A percentile compares a stretch with the other conserved stretches of the same genome.
Conservation (phyloP, 2,888 invertebrate species). For the Diadegma fenestrale region DNA sequence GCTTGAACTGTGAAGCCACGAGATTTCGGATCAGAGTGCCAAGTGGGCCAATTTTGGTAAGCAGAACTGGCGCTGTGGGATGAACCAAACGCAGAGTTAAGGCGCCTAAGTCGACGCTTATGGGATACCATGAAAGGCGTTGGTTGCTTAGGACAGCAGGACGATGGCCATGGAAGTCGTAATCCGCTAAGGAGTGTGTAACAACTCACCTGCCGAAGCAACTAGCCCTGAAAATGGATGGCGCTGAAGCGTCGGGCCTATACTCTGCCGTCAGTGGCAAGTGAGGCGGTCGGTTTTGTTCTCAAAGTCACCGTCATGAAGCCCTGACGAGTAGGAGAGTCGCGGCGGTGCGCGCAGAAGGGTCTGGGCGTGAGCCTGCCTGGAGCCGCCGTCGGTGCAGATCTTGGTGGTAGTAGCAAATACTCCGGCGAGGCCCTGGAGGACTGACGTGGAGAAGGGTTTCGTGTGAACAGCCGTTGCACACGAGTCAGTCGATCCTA, state of each 20-base stretch:
- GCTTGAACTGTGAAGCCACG: constrained; percentile 86
- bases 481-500: too few relatives aligned
- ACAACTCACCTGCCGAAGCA: constrained; percentile 87
- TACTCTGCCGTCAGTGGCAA: constrained; percentile 32
- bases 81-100: constrained; percentile 78
- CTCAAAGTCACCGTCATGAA: too few relatives aligned
- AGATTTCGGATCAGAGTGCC: constrained; percentile 76
- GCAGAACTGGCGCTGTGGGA: constrained; percentile 74
- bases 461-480: too few relatives aligned
- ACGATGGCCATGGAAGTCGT: constrained; percentile 92
- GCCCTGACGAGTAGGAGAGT: too few relatives aligned
- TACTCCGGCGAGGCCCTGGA: too few relatives aligned
- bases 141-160: constrained; percentile 89
- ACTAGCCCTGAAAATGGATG: constrained; percentile 84
- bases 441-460: too few relatives aligned
- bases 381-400: too few relatives aligned
- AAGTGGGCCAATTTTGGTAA: constrained; percentile 48
- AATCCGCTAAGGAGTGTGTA: constrained; percentile 86
- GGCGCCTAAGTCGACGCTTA: constrained; percentile 73
- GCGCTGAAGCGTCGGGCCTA: constrained; percentile 40
- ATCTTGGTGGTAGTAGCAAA: too few relatives aligned
- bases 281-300: not conserved
- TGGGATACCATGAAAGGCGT: constrained; percentile 87
- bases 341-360: too few relatives aligned
- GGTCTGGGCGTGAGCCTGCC: too few relatives aligned